Base-by-base conservation (phyloP, 2,797 vertebrate genomes). In the Eremophila alpestris region DNA sequence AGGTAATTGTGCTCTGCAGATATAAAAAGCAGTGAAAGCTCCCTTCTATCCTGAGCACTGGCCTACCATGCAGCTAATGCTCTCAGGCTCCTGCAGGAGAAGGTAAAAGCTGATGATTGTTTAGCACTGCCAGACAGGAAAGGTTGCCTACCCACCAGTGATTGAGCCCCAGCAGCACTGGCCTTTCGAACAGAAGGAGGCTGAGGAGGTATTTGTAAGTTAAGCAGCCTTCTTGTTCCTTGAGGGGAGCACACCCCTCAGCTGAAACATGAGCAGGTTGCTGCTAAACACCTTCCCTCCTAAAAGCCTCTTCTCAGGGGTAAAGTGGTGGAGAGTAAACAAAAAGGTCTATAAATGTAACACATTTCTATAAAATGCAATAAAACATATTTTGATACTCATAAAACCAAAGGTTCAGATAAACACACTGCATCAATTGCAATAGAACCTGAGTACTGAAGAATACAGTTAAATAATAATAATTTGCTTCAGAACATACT, bases 71-170 rank as follows among this genome's bases (percentile, higher is more conserved):
- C 60, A 94, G 95, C 56, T 89, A 93, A 93, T 69, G 86, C 69
- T 38, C 55, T 77, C 87, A 60, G 51, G 48, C 46, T 95, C 49
- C 95, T 90, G 75, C 64, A 94, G 87, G 68, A 94, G 91, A 93
- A 87, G 80, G 77, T 54, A 81, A 83, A 92, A 71, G 82, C 83
- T 93, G 88, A 90, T 84, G 93, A 92, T 94, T 92, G 85, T 95
- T 97, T 95, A 96, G 92, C 38, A 11, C 30, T 93, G 83, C 76
- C 84, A 88, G 77, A 78, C 93, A 95, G 95, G 94, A 95, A 95
- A 97, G 95, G 94, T 93, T 95, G 81, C 60, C 85, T 95, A 88
- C 56, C 95, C 97, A 96, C 83, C 91, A 89, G 92, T 95, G 95
- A 79, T 36, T 93, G 96, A 95, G 91, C 95, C 95, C 96, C 97